Conservation (phyloP, 2,888 invertebrate genomes). For the Quadriops clusia region DNA sequence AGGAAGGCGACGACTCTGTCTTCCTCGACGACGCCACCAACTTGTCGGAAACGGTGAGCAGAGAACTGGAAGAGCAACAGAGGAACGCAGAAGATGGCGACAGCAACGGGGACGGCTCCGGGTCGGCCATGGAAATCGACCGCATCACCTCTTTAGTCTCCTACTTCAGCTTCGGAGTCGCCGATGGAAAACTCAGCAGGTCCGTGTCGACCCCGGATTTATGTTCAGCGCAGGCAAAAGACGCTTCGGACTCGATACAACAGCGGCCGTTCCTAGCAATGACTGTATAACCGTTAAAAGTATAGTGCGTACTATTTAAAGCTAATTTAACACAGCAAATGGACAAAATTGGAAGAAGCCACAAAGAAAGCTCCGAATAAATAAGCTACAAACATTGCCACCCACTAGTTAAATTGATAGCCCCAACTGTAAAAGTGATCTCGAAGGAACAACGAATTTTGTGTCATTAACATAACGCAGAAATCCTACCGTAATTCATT, state of each 20-base stretch:
- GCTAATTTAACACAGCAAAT: not conserved
- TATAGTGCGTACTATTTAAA: no score
- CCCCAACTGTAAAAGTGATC: no score
- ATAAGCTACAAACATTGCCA: no score
- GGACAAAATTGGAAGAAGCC: not conserved
- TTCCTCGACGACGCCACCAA: conserved; percentile 36
- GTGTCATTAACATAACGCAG: no score
- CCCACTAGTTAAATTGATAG: no score
- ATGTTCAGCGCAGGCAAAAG: conserved; percentile 44
- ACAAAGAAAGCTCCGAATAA: no score
- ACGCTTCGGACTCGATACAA: conserved; percentile 34
- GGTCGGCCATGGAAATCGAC: conserved; percentile 44
- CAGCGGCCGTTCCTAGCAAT: conserved; percentile 42
- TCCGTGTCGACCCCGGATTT: conserved; percentile 43
- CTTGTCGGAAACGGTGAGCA: conserved; percentile 32
- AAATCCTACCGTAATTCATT: no score
- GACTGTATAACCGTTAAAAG: conserved; percentile 39
- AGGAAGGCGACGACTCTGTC: conserved; percentile 32
- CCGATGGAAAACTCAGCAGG: conserved; percentile 31
- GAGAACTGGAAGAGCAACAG: conserved; percentile 20
- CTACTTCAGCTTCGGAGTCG: conserved; percentile 44
- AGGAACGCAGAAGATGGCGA: conserved; percentile 4
- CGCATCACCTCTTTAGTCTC: conserved; percentile 46
- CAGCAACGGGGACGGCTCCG: conserved; percentile 17
- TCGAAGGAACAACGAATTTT: no score